Conservation (phyloP, 2,113 vertebrate genomes). For the Zonotrichia leucophrys region DNA sequence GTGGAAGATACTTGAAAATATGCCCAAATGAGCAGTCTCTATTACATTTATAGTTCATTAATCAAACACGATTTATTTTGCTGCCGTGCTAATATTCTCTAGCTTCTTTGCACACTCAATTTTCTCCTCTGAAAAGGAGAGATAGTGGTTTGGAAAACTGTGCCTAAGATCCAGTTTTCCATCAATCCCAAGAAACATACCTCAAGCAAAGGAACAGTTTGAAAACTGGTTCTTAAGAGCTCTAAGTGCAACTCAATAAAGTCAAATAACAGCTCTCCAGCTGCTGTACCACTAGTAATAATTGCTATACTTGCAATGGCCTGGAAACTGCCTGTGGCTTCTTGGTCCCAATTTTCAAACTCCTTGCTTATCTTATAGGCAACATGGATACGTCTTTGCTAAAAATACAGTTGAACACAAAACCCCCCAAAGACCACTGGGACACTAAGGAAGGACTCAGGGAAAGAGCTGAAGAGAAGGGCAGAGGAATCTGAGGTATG, state of each 20-base stretch:
- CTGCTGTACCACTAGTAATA: slow-evolving; percentile 80
- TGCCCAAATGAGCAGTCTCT: neutral
- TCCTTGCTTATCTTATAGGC: slow-evolving; percentile 8
- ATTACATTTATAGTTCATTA: neutral
- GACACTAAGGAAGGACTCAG: neutral
- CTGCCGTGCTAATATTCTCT: neutral
- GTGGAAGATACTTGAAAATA: neutral
- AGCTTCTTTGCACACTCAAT: neutral
- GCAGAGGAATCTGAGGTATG: neutral
- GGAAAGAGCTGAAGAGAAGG: neutral
- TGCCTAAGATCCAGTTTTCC: neutral
- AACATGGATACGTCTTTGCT: neutral
- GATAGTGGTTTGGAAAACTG: neutral
- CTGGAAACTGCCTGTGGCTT: slow-evolving; percentile 55
- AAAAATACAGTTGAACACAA: neutral
- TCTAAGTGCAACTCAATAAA: slow-evolving; percentile 54
- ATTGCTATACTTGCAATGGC: slow-evolving; percentile 54
- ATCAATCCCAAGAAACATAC: neutral
- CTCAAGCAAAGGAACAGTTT: slow-evolving; percentile 42
- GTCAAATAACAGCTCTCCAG: slow-evolving; percentile 69
- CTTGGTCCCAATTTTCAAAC: neutral
- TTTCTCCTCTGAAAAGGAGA: neutral
- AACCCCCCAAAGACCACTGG: neutral
- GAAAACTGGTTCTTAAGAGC: slow-evolving; percentile 69
- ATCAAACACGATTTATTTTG: neutral